Evolutionary conservation across 2,797 vertebrate species (phyloP), one percentile per base, ranked within the genome.

Genomic region (Hydrophis major): DNA sequence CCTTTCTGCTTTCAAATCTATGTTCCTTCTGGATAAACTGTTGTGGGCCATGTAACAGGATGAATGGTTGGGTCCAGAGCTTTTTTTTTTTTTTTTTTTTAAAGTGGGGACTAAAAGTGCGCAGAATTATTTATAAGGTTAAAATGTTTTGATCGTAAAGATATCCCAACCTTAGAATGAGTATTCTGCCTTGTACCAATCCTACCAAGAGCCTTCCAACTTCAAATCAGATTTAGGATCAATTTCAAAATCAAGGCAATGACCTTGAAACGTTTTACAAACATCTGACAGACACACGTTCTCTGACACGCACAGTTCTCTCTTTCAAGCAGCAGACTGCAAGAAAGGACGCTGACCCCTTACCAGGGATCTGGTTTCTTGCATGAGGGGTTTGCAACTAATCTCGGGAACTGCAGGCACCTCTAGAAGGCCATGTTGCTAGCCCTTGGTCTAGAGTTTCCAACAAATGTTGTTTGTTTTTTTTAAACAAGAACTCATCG

Each of bases 401-500:
- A 83, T 47, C 78, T 83, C 37, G 25, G 25, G 74, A 83, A 83
- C 20, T 83, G 37, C 74, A 83, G 74, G 74, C 74, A 47, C 37
- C 20, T 47, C 8, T 5, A 47, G 74, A 5, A 10, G 5, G 20
- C 11, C 1, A 47, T 78, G 37, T 22, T 42, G 74, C 74, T 47
- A 4, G 42, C 37, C 74, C 37, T 25, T 42, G 37, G 20, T 22
- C 37, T 47, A 25, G 6, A 12, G 13, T 20, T 53, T 87, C 6
- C 10, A 27, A 78, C 12, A 63, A 25, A 2, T 37, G 61, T 16
- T 4, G 32, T 66, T 42, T 7, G 11, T 42, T 74, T 28, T 28
- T 63, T 28, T 4, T 1, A 93, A 95, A 88, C 97, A 94, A 96
- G 93, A 69, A 95, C 95, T 14, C 94, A 1, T 93, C 50, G n/a